Evolutionary conservation across 2,113 vertebrate genomes (phyloP).

Genomic region (Pandion haliaetus): DNA sequence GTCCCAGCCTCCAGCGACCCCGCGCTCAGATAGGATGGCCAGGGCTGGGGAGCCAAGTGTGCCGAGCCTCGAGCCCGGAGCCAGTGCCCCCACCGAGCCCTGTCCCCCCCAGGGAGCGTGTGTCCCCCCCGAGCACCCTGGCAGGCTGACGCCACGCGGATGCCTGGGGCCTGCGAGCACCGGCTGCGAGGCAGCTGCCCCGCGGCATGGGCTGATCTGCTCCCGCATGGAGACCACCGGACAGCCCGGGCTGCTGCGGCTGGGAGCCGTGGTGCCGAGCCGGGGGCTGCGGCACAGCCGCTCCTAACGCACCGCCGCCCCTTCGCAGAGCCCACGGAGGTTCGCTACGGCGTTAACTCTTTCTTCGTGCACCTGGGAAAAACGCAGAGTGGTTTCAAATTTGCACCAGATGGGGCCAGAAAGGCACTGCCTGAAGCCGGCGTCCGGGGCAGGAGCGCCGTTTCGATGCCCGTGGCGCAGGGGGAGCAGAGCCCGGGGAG

Average conservation of each 20-base stretch:
- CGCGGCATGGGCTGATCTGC: background rate
- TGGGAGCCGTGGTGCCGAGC: rapidly evolving
- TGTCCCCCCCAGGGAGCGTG: rapidly evolving
- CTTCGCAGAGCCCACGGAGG: background rate
- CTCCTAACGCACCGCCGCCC: background rate
- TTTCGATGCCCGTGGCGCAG: rapidly evolving
- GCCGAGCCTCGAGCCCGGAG: background rate
- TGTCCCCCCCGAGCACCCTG: background rate
- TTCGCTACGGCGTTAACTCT: background rate
- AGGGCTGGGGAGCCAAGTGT: background rate
- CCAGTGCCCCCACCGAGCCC: background rate
- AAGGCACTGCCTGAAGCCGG: rapidly evolving
- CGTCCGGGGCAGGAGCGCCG: rapidly evolving
- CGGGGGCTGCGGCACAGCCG: background rate
- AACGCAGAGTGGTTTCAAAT: rapidly evolving
- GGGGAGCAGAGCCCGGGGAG: rapidly evolving
- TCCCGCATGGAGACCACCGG: background rate
- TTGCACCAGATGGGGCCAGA: rapidly evolving
- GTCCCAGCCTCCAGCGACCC: rapidly evolving
- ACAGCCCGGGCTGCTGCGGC: background rate
- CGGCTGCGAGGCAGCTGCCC: background rate
- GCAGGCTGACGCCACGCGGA: background rate
- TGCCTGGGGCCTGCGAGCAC: too few species aligned
- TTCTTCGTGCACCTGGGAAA: rapidly evolving
- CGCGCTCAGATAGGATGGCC: too few species aligned